Conservation (phyloP, 2,797 vertebrate genomes). For the Intellagama lesueurii region DNA sequence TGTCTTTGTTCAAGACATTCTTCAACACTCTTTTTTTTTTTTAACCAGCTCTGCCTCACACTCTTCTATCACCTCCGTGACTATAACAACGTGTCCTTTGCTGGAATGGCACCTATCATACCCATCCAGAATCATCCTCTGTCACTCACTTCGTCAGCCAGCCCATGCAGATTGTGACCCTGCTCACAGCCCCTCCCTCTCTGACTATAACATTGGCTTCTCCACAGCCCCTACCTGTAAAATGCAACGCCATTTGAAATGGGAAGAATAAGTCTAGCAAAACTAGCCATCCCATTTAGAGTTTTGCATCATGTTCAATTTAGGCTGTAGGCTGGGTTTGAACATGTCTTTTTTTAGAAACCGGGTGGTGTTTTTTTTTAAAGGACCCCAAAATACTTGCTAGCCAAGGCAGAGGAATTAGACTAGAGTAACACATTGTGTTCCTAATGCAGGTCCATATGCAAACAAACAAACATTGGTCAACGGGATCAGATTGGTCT, state of each 20-base stretch:
- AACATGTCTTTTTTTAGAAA: not conserved
- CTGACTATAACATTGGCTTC: not conserved
- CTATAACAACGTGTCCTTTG: not conserved
- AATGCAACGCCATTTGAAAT: not conserved
- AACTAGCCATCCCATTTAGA: not conserved
- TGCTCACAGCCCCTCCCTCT: not conserved
- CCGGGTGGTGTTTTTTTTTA: not conserved
- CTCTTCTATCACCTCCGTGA: not conserved
- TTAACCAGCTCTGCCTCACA: not conserved
- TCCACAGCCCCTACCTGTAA: not conserved
- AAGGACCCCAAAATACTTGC: not conserved
- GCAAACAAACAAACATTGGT: too few relatives aligned
- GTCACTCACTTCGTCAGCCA: not conserved
- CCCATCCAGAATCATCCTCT: not conserved
- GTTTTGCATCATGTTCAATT: not conserved
- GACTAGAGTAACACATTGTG: not conserved
- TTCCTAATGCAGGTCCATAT: not conserved
- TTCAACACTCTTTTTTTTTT: not conserved
- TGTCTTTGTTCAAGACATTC: not conserved
- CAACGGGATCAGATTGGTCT: not conserved
- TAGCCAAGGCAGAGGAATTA: not conserved
- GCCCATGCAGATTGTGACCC: too few relatives aligned
- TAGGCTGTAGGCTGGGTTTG: not conserved
- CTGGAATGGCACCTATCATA: not conserved
- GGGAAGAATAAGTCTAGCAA: not conserved